Evolutionary conservation across 2,888 invertebrate genomes (phyloP).

Genomic region (Agrotis clavis): DNA sequence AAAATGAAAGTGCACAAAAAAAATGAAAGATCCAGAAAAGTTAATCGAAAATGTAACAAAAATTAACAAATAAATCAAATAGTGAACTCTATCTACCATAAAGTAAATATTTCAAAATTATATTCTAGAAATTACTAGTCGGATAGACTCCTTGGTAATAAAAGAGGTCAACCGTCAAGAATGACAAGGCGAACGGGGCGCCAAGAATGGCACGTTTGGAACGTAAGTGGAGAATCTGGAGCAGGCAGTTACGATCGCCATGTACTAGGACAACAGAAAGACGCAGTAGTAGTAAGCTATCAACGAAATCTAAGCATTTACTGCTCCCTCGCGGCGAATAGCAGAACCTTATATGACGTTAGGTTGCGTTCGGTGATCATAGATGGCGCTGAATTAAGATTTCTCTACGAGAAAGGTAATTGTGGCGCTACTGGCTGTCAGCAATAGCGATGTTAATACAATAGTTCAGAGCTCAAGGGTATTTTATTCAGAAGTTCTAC

Average conservation of each 20-base stretch:
- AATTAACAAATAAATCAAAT: not conserved
- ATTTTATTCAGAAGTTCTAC: not conserved
- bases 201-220: conserved; percentile 86
- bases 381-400: conserved; percentile 42
- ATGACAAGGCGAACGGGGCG: conserved; percentile 52
- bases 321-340: conserved; percentile 55
- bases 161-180: conserved; percentile 58
- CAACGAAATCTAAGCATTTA: not conserved
- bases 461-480: not conserved
- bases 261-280: conserved; percentile 83
- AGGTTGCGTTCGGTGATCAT: not conserved
- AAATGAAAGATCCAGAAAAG: conserved; percentile 6
- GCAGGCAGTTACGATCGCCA: conserved; percentile 90
- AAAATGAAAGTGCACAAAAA: too few species aligned
- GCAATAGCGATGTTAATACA: conserved; percentile 2
- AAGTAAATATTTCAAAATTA: not conserved
- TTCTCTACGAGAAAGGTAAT: too few species aligned
- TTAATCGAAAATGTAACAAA: conserved; percentile 5
- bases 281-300: conserved; percentile 22
- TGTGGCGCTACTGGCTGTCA: not conserved
- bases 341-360: conserved; percentile 8
- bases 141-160: conserved; percentile 18
- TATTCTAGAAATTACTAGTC: conserved; percentile 15
- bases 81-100: not conserved
- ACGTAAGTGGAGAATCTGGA: conserved; percentile 91